A percentile compares a stretch with the other conserved stretches of the same genome.
phyloP scores from a whole-genome alignment of 1,140 invertebrate species.

The Portunus trituberculatus region DNA sequence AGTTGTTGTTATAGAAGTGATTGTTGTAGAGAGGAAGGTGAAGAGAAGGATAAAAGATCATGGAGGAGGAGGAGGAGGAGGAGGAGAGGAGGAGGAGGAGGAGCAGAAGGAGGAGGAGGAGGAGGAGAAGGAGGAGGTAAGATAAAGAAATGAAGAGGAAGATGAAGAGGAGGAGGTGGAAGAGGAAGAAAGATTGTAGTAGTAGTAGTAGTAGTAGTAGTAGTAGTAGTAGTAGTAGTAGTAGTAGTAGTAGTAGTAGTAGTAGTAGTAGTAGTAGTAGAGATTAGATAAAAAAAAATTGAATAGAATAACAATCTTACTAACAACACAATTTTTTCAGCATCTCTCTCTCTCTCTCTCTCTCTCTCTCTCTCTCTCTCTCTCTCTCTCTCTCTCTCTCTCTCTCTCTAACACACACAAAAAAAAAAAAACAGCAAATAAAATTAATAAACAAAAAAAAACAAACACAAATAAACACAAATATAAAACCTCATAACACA shows the following conservation, averaged over 20 bases:
- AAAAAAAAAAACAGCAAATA: too few species aligned
- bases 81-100: not conserved
- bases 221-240: constrained; percentile 23
- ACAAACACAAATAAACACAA: too few species aligned
- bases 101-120: not conserved
- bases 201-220: constrained; percentile 22
- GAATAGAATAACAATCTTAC: too few species aligned
- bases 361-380: too few species aligned
- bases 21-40: not conserved
- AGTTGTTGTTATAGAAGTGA: not conserved
- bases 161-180: too few species aligned
- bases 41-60: not conserved
- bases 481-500: too few species aligned
- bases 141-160: not conserved
- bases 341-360: too few species aligned
- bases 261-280: constrained; percentile 22
- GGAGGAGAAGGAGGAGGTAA: not conserved
- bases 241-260: constrained; percentile 22
- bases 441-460: too few species aligned
- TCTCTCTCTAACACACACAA: too few species aligned
- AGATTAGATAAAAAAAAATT: not conserved
- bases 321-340: too few species aligned
- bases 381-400: too few species aligned
- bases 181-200: not conserved
- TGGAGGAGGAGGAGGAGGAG: not conserved